Conservation (phyloP, 2,888 invertebrate genomes). For the Cosmopolites sordidus region DNA sequence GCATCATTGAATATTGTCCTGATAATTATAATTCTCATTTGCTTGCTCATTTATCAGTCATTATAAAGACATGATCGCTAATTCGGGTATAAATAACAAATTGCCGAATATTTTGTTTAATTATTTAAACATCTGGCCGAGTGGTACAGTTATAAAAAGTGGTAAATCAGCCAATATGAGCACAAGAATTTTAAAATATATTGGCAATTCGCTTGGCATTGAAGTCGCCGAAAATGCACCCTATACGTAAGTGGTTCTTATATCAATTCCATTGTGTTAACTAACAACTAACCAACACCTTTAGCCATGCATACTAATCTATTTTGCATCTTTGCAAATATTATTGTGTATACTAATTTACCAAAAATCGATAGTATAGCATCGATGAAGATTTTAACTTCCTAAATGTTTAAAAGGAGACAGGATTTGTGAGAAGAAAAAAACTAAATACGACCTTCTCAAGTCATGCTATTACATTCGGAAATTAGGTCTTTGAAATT, state of each 20-base stretch:
- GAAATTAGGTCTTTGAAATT: no score
- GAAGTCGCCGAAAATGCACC: slow-evolving; percentile 10
- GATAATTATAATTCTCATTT: slow-evolving; percentile 9
- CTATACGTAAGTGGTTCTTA: slow-evolving; percentile 20
- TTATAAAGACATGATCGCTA: slow-evolving; percentile 19
- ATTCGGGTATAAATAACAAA: slow-evolving; percentile 22
- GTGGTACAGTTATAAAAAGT: background rate
- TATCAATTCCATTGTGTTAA: no score
- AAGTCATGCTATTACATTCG: no score
- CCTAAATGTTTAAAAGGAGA: no score
- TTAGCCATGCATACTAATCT: no score
- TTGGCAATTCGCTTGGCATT: slow-evolving; percentile 4
- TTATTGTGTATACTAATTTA: no score
- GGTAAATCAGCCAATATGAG: slow-evolving; percentile 8
- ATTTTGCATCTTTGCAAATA: no score
- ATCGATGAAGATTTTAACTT: no score
- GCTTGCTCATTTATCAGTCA: slow-evolving; percentile 9
- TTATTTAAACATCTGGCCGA: slow-evolving; percentile 15
- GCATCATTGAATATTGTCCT: background rate
- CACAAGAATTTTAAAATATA: slow-evolving; percentile 12
- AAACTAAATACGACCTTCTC: background rate
- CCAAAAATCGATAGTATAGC: no score
- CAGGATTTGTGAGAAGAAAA: no score
- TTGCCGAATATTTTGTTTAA: slow-evolving; percentile 6
- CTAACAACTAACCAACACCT: no score